Conservation (phyloP, 2,888 invertebrate genomes). For the Adelognathus sp. region DNA sequence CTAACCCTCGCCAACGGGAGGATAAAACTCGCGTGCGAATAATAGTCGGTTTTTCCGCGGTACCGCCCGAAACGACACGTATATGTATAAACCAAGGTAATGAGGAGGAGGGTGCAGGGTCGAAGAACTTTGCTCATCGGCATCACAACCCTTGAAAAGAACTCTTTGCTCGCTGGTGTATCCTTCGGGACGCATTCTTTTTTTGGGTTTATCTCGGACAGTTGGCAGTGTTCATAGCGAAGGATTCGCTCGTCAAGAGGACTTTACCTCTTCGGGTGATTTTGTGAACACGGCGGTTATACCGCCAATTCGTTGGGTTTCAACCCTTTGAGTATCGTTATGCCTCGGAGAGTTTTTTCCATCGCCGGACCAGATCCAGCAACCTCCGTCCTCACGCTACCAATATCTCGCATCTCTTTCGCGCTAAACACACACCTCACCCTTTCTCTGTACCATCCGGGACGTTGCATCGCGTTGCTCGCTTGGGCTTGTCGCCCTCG, state of each 20-base stretch:
- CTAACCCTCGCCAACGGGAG: slow-evolving; percentile 16
- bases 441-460: neutral
- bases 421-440: slow-evolving; percentile 1
- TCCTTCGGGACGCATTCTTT: slow-evolving; percentile 11
- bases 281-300: slow-evolving; percentile 58
- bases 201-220: neutral
- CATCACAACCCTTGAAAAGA: slow-evolving; percentile 30
- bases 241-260: slow-evolving; percentile 30
- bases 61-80: slow-evolving; percentile 30
- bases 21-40: slow-evolving; percentile 34
- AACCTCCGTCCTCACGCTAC: neutral
- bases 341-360: slow-evolving; percentile 17
- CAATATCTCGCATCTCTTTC: neutral
- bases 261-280: slow-evolving; percentile 27
- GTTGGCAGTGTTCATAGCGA: slow-evolving; percentile 5
- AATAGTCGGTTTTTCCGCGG: slow-evolving; percentile 33
- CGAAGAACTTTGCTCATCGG: slow-evolving; percentile 43
- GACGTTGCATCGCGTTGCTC: neutral
- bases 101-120: slow-evolving; percentile 16
- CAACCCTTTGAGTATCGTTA: slow-evolving; percentile 5
- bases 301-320: slow-evolving; percentile 48
- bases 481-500: neutral
- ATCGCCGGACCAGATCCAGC: neutral
- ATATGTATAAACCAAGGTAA: neutral
- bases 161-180: slow-evolving; percentile 8